Percentiles rank a stretch among this genome's conserved stretches.
Conservation (phyloP, 2,888 invertebrate species). For the Cordilura impudica region DNA sequence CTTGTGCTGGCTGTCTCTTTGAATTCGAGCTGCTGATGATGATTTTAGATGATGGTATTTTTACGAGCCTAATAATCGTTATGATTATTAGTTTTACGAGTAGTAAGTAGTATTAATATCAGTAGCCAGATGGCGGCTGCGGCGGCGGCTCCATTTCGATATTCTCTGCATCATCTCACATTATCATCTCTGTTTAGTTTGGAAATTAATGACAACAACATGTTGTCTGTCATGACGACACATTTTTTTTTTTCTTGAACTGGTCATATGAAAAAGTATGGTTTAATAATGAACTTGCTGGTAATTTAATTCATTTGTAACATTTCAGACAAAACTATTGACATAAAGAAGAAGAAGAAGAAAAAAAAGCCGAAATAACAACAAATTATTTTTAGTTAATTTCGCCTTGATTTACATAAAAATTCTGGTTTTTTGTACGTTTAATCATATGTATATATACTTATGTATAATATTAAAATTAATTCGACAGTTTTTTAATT, state of each 20-base stretch:
- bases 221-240: neutral
- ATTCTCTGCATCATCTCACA: neutral
- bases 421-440: slow-evolving; percentile 14
- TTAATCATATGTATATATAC: too few species aligned
- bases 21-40: slow-evolving; percentile 36
- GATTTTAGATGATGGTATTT: slow-evolving; percentile 56
- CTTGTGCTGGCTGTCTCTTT: neutral
- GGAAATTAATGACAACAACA: slow-evolving; percentile 9
- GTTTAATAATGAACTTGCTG: neutral
- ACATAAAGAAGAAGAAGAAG: neutral
- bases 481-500: too few species aligned
- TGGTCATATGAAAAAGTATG: neutral
- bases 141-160: slow-evolving; percentile 20
- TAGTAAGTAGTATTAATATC: slow-evolving; percentile 26
- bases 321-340: neutral
- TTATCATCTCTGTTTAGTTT: neutral
- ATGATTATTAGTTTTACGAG: slow-evolving; percentile 54
- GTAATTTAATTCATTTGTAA: slow-evolving; percentile 8
- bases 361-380: too few species aligned
- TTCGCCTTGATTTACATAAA: slow-evolving; percentile 31
- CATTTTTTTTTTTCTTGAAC: neutral
- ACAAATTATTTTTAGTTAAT: too few species aligned
- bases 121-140: slow-evolving; percentile 6
- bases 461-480: neutral
- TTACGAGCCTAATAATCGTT: slow-evolving; percentile 57